Evolutionary conservation across 2,113 vertebrate species (phyloP).

Genomic region (Gasterosteus nipponicus): DNA sequence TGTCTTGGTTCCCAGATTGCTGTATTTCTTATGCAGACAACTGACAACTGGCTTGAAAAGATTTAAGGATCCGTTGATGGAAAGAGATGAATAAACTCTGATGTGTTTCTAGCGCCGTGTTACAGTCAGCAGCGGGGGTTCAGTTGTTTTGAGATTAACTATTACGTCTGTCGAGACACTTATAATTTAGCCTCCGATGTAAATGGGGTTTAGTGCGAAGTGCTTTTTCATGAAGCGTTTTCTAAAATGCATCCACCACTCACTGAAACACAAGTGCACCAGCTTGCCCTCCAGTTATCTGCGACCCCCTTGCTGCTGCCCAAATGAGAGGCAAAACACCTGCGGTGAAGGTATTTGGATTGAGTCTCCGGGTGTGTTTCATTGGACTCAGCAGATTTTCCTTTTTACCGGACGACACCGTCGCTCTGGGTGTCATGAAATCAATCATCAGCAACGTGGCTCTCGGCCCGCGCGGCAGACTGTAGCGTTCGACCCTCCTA

Average conservation of each 20-base stretch:
- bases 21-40: neutral
- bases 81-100: neutral
- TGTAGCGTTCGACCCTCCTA: slow-evolving; percentile 19
- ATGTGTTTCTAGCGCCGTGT: neutral
- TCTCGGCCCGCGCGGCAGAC: slow-evolving; percentile 27
- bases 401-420: slow-evolving; percentile 26
- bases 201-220: slow-evolving; percentile 16
- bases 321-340: slow-evolving; percentile 25
- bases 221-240: slow-evolving; percentile 31
- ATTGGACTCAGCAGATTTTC: slow-evolving; percentile 45
- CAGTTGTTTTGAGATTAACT: neutral
- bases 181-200: slow-evolving; percentile 1
- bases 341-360: slow-evolving; percentile 37
- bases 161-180: neutral
- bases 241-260: slow-evolving; percentile 14
- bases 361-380: slow-evolving; percentile 25
- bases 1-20: neutral
- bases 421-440: slow-evolving; percentile 36
- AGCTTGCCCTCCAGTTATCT: slow-evolving; percentile 35
- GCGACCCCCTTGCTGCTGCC: slow-evolving; percentile 7
- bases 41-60: neutral
- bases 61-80: neutral
- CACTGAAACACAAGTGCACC: neutral
- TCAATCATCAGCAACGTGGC: slow-evolving; percentile 37
- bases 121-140: neutral